A percentile compares a stretch with the other conserved stretches of the same genome.
phyloP scores from a whole-genome alignment of 1,140 invertebrate genomes.

The Pogonomyrmex californicus region DNA sequence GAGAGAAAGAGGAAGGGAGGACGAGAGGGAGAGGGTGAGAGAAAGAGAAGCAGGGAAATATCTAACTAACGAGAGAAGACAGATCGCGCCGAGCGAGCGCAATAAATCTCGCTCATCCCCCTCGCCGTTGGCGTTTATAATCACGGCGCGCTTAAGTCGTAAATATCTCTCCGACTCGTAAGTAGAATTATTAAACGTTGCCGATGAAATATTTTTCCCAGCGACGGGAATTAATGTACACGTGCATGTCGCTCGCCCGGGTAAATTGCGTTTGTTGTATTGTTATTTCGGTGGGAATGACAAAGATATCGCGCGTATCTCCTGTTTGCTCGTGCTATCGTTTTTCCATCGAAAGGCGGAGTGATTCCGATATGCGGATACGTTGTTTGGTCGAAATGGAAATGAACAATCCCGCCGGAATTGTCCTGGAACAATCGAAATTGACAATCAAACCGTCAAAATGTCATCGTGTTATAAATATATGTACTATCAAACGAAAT shows the following conservation, averaged over 20 bases:
- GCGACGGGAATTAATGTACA: constrained; percentile 57
- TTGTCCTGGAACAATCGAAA: constrained; percentile 54
- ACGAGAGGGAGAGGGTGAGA: background rate
- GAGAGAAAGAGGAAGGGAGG: constrained; percentile 29
- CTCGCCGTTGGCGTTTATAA: constrained; percentile 49
- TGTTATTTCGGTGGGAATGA: constrained; percentile 24
- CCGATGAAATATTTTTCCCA: constrained; percentile 52
- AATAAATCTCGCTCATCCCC: constrained; percentile 44
- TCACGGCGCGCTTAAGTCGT: constrained; percentile 60
- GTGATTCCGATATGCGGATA: constrained; percentile 54
- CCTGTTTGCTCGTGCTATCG: constrained; percentile 10
- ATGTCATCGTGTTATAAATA: constrained; percentile 42
- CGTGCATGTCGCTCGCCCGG: background rate
- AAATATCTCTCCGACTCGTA: constrained; percentile 56
- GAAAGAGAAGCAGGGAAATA: background rate
- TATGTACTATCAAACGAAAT: background rate
- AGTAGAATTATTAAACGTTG: constrained; percentile 60
- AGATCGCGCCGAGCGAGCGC: constrained; percentile 50
- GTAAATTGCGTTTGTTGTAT: constrained; percentile 21
- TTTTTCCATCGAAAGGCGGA: constrained; percentile 23
- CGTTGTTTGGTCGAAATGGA: constrained; percentile 45
- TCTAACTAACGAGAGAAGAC: constrained; percentile 47
- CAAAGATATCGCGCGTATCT: constrained; percentile 3
- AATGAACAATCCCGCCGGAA: constrained; percentile 55
- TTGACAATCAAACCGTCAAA: constrained; percentile 52